phyloP scores from a whole-genome alignment of 2,888 invertebrate species.

The Leptinotarsa rubiginosa region DNA sequence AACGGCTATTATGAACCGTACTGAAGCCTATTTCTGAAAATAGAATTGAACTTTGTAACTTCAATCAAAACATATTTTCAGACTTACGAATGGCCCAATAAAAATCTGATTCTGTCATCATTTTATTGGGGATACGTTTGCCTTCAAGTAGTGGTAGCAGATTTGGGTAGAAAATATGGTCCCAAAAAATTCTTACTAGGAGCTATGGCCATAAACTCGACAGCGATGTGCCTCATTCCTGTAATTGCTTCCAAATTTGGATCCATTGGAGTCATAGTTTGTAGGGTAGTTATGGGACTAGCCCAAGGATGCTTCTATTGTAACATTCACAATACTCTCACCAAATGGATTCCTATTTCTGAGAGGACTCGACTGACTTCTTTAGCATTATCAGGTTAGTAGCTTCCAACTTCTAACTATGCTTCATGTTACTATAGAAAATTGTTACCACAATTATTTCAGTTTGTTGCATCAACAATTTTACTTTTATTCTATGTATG shows the following conservation, averaged over 20 bases:
- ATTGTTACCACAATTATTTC: too few species aligned
- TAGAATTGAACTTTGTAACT: too few species aligned
- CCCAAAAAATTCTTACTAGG: constrained; percentile 74
- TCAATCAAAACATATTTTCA: constrained; percentile 50
- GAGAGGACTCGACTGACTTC: constrained; percentile 34
- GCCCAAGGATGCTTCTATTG: constrained; percentile 80
- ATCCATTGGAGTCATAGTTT: constrained; percentile 71
- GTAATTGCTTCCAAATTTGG: constrained; percentile 51
- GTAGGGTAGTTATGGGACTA: constrained; percentile 77
- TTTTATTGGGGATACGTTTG: constrained; percentile 84
- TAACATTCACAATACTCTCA: constrained; percentile 76
- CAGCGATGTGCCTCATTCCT: constrained; percentile 73
- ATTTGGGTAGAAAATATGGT: constrained; percentile 79
- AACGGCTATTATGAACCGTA: too few species aligned
- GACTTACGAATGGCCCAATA: constrained; percentile 70
- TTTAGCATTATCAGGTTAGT: constrained; percentile 67
- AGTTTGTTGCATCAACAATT: too few species aligned
- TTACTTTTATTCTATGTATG: too few species aligned
- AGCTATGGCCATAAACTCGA: constrained; percentile 71
- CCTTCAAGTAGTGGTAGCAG: constrained; percentile 77
- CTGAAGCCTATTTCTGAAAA: too few species aligned
- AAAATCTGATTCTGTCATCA: constrained; percentile 74
- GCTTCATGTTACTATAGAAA: too few species aligned
- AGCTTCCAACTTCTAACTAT: too few species aligned
- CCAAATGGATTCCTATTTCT: constrained; percentile 72